phyloP scores from a whole-genome alignment of 2,113 vertebrate genomes.

The Andinoacara biseriatus region DNA sequence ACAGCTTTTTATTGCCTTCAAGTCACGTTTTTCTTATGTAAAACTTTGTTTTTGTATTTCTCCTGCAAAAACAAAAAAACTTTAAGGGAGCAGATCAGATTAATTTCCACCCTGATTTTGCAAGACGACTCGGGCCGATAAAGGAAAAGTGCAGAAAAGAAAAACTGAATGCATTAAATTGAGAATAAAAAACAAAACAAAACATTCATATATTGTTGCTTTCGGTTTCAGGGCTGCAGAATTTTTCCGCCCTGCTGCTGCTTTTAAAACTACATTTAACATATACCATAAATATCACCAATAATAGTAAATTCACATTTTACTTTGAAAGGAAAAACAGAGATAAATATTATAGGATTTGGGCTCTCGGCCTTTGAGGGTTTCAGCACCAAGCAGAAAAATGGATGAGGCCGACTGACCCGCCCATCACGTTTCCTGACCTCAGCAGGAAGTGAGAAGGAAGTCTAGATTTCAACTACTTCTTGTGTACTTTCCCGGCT shows the following conservation, averaged over 20 bases:
- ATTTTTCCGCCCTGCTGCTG: neutral
- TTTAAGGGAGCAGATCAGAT: too few species aligned
- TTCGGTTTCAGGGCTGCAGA: too few species aligned
- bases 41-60: neutral
- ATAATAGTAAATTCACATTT: rapidly evolving
- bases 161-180: too few species aligned
- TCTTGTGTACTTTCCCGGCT: constrained; percentile 81
- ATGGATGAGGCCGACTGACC: constrained; percentile 79
- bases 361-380: neutral
- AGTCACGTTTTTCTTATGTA: neutral
- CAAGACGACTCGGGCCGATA: too few species aligned
- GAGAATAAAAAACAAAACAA: too few species aligned
- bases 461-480: constrained; percentile 92
- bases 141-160: too few species aligned
- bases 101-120: too few species aligned
- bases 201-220: too few species aligned
- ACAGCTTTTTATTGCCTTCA: neutral
- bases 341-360: neutral
- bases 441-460: constrained; percentile 84
- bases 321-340: neutral
- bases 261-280: neutral
- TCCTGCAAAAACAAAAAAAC: neutral
- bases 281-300: neutral
- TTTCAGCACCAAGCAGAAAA: neutral
- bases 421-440: constrained; percentile 86